Evolutionary conservation across 2,797 vertebrate species (phyloP).

Genomic region (Trichosurus vulpecula): DNA sequence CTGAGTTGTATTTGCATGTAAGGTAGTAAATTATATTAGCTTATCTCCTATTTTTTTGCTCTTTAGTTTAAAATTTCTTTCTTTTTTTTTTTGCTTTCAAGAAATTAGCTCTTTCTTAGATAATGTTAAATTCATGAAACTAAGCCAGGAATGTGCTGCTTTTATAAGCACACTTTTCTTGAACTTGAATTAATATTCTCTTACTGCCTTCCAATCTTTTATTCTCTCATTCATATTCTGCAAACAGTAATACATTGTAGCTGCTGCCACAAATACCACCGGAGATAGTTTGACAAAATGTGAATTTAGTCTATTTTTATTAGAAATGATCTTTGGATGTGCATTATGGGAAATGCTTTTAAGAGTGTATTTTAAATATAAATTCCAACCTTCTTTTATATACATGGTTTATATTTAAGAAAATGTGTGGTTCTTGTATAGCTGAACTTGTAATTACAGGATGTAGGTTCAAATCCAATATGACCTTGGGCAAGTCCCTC

Average conservation of each 20-base stretch:
- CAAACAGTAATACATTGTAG: background rate
- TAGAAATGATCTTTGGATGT: slow-evolving; percentile 31
- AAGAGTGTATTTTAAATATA: slow-evolving; percentile 36
- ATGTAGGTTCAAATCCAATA: background rate
- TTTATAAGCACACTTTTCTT: background rate
- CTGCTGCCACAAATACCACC: slow-evolving; percentile 11
- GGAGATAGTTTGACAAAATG: slow-evolving; percentile 35
- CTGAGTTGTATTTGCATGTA: slow-evolving; percentile 5
- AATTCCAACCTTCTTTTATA: background rate
- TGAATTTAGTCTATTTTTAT: slow-evolving; percentile 47
- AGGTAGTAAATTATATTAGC: background rate
- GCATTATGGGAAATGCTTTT: slow-evolving; percentile 35
- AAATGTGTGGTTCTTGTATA: background rate
- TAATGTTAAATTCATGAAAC: slow-evolving; percentile 14
- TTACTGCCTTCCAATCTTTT: background rate
- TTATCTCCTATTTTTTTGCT: background rate
- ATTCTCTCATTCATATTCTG: slow-evolving; percentile 41
- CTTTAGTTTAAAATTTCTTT: slow-evolving; percentile 9
- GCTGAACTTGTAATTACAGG: no score
- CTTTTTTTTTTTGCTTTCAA: background rate
- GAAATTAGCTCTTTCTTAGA: slow-evolving; percentile 9
- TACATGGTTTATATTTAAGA: slow-evolving; percentile 35
- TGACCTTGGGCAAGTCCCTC: background rate
- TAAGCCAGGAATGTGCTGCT: background rate
- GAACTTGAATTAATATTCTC: background rate